Base-by-base conservation (phyloP, 1,140 invertebrate species). In the Drosophila auraria region DNA sequence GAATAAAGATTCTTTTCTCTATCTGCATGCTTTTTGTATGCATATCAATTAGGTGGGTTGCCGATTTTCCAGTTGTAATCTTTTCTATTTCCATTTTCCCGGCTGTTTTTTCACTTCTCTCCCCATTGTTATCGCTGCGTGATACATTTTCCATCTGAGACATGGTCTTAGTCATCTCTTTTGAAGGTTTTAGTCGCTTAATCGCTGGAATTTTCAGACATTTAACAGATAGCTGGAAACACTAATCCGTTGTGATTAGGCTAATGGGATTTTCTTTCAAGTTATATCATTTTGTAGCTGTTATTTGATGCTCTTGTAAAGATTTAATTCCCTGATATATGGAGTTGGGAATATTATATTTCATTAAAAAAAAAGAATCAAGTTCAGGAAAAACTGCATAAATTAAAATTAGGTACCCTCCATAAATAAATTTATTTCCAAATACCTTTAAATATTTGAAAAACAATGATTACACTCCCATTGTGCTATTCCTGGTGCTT, bases 11-110 rank as follows among this genome's bases (percentile, higher is more conserved):
- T 44, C 1, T 17, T 25, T 53, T 44, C n/a, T 53, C 5, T 6
- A 17, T 63, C 27, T 20, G 27, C 20, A 20, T 20, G 20, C n/a
- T 12, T 33, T 77, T 80, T 62, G 69, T 80, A 63, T 71, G 54
- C 20, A 40, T 57, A 78, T 74, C 40, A 63, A 83, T 83, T 78
- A 87, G 68, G 68, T 74, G 66, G 61, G 64, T 78, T 63, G 45
- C 27, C 57, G 47, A 71, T 81, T 78, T 89, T 56, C 71, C 77
- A 74, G 54, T 58, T 74, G 56, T 69, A 77, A 54, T 62, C 50
- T 51, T 7, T 53, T 60, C 30, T 33, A 47, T 33, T n/a, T 23
- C 17, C 45, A 40, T 25, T 64, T 49, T 61, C 5, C 40, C 9
- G 2, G 1, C 12, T 23, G 11, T 30, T 9, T 15, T 15, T 27